Base-by-base conservation (phyloP, 2,113 vertebrate genomes). In the Hippocampus barbouri region DNA sequence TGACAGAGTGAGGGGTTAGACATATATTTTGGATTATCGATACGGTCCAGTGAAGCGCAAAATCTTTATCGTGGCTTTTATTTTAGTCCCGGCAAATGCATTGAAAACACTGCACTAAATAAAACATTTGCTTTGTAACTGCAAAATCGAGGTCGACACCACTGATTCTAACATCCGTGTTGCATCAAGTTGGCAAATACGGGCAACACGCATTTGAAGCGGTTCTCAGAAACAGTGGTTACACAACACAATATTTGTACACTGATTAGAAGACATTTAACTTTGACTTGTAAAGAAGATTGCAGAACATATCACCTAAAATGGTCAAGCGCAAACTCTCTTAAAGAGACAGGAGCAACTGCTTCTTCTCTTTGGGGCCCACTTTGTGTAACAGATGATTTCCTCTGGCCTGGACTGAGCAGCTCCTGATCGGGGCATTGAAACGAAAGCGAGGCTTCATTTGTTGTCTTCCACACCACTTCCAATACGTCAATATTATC, bases 301-400 rank as follows among this genome's bases (percentile, higher is more conserved):
- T 38, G 34, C 34, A 38, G 34, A 23, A 69, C 27, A 4, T 20
- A 27, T 45, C 83, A 98, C 97, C 97, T 96, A 89, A 99, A 99
- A 74, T 94, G 91, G 72, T 95, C 87, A 0, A 94, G 82, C 70
- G 97, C 94, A 84, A 93, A 99, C 62, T 98, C 96, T 75, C 95
- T 96, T 57, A 99, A 89, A 0, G 95, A 94, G 56, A 93, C 88
- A 0, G 79, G 93, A 74, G 93, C 89, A 73, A 94, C 65, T 75
- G 88, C 86, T 66, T 90, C 80, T 60, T 89, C 75, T 2, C 83
- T 87, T 41, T 82, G 76, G 0, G 79, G 88, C 41, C 85, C 90
- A 43, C 73, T 91, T 59, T 70, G 76, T 85, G 61, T 74, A 70
- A 51, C 87, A 67, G 16, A 89, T 70, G 63, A 69, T 76, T 92